Base-by-base conservation (phyloP, 2,888 invertebrate species). In the Cinara cedri region DNA sequence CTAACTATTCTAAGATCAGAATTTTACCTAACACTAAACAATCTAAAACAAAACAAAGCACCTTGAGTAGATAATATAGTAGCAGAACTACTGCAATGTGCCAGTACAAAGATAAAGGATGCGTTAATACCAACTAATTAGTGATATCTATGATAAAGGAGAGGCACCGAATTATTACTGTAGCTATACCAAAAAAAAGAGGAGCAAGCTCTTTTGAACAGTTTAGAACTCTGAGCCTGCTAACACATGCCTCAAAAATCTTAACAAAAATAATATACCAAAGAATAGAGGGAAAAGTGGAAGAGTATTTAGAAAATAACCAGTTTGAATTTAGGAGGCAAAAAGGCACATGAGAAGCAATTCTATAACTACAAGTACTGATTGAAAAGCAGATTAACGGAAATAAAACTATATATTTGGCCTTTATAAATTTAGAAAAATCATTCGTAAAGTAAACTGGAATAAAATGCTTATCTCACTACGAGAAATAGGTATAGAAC, bases 391-490 rank as follows among this genome's bases (percentile, higher is more conserved):
- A 21, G 34, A 57, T 26, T 11, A 42, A 46, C 9, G 49, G n/a
- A 74, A 60, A 44, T 21, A 24, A 74, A 21, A 16, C 24, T 16
- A 62, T 49, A 63, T 74, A 74, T 10, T 42, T 74, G 44, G 57
- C 60, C n/a, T 74, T 74, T 19, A 51, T 74, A 74, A 63, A 74
- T 49, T 24, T 74, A 57, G 34, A 49, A 49, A 68, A 72, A 24
- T 19, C n/a, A 66, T 82, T n/a, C 62, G 63, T 63, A 11, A 74
- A 74, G 63, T 74, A 19, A 62, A 74, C 2, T 74, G 46, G 46
- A 74, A 57, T 9, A 75, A 21, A 62, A 55, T 75, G 21, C 13
- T 63, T 42, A 1, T 42, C 16, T 16, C 8, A 16, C 21, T 75
- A 51, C 46, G n/a, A 42, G 51, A 75, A 65, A 75, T 51, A 63